Evolutionary conservation across 2,113 vertebrate species (phyloP).

Genomic region (Labeo rohita): DNA sequence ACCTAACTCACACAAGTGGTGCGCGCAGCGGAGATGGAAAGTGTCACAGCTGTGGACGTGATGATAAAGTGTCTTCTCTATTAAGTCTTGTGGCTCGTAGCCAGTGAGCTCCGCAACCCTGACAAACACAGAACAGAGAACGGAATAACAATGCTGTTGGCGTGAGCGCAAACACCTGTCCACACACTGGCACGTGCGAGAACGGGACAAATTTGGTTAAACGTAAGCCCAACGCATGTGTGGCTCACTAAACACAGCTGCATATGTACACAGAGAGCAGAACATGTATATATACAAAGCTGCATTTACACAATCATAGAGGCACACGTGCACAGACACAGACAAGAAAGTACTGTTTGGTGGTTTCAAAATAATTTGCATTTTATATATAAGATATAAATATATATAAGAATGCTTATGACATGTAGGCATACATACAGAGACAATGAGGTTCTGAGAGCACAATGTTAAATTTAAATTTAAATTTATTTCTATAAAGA

Average conservation of each 20-base stretch:
- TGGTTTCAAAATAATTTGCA: not conserved
- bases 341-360: not conserved
- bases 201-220: slow-evolving; percentile 19
- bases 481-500: not conserved
- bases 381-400: no score
- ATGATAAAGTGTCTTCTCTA: slow-evolving; percentile 98
- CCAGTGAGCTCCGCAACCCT: slow-evolving; percentile 97
- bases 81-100: slow-evolving; percentile 98
- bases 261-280: not conserved
- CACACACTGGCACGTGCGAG: slow-evolving; percentile 6
- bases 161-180: slow-evolving; percentile 48
- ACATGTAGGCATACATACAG: not conserved
- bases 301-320: slow-evolving; percentile 18
- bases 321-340: not conserved
- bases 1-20: slow-evolving; percentile 91
- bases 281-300: slow-evolving; percentile 37
- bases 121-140: slow-evolving; percentile 56
- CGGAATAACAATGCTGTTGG: slow-evolving; percentile 43
- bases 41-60: slow-evolving; percentile 98
- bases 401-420: not conserved
- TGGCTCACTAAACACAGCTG: slow-evolving; percentile 51
- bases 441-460: not conserved
- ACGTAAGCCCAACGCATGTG: slow-evolving; percentile 15
- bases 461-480: not conserved
- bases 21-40: slow-evolving; percentile 95